Evolutionary conservation across 2,888 invertebrate species (phyloP).

Genomic region (Noctua janthina): DNA sequence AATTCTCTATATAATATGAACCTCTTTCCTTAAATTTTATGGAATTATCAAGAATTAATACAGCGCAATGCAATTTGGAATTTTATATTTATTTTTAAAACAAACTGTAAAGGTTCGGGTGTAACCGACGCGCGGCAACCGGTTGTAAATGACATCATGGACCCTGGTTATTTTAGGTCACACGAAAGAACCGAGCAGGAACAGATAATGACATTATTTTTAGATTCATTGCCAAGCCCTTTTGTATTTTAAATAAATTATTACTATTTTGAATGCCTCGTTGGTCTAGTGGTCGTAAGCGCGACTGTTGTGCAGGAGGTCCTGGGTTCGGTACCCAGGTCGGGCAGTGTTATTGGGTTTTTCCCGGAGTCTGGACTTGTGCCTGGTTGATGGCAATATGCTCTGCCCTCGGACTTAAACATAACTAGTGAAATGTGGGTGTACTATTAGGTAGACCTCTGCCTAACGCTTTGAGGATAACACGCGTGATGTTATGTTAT

Average conservation of each 20-base stretch:
- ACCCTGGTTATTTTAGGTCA: constrained; percentile 35
- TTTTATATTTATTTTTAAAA: background rate
- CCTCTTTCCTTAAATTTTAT: background rate
- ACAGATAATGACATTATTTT: constrained; percentile 44
- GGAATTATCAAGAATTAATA: background rate
- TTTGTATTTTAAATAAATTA: background rate
- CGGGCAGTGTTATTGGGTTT: background rate
- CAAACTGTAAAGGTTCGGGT: constrained; percentile 7
- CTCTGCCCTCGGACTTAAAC: no score
- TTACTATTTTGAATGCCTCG: background rate
- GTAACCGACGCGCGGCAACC: constrained; percentile 1
- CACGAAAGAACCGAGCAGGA: constrained; percentile 5
- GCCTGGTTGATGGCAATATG: background rate
- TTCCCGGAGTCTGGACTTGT: background rate
- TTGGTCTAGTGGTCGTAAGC: background rate
- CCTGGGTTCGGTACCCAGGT: background rate
- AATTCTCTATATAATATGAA: background rate
- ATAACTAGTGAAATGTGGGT: background rate
- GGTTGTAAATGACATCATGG: constrained; percentile 39
- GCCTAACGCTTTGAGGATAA: background rate
- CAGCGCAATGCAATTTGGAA: background rate
- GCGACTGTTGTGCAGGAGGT: background rate
- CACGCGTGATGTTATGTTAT: background rate
- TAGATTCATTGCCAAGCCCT: constrained; percentile 14
- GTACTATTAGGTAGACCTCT: background rate